A percentile compares a stretch with the other conserved stretches of the same genome.
Evolutionary conservation across 2,888 invertebrate species (phyloP).

Genomic region (Lasioglossum marginatum): DNA sequence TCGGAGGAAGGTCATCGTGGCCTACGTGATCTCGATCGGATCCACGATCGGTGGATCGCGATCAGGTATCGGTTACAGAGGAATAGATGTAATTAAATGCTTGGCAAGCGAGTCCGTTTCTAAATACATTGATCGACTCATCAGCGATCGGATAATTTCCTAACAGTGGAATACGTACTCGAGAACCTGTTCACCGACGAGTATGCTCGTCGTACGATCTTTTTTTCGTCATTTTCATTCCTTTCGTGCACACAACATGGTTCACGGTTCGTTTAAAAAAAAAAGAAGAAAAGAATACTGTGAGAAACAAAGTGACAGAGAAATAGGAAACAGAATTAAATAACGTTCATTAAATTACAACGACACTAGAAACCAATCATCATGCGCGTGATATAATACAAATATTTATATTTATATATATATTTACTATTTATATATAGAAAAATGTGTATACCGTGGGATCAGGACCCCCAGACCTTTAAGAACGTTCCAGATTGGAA

Average conservation of each 20-base stretch:
- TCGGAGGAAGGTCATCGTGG: conserved; percentile 11
- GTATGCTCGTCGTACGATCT: background rate
- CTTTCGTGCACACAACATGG: conserved; percentile 16
- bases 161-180: conserved; percentile 10
- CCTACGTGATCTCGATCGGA: background rate
- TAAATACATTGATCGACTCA: conserved; percentile 49
- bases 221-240: background rate
- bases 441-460: conserved; percentile 56
- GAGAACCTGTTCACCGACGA: conserved; percentile 1
- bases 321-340: conserved; percentile 63
- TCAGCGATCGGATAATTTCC: conserved; percentile 13
- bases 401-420: conserved; percentile 58
- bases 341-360: conserved; percentile 72
- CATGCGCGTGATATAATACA: conserved; percentile 59
- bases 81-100: conserved; percentile 54
- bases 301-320: conserved; percentile 58
- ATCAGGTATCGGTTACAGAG: conserved; percentile 15
- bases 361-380: conserved; percentile 70
- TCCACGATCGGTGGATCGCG: conserved; percentile 5
- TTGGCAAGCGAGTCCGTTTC: conserved; percentile 73
- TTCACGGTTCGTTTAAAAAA: background rate
- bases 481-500: conserved; percentile 22
- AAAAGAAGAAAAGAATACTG: conserved; percentile 48
- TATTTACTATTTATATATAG: conserved; percentile 65
- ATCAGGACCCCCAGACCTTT: conserved; percentile 5